Conservation (phyloP, 2,113 vertebrate genomes). For the Hippocampus zosterae region DNA sequence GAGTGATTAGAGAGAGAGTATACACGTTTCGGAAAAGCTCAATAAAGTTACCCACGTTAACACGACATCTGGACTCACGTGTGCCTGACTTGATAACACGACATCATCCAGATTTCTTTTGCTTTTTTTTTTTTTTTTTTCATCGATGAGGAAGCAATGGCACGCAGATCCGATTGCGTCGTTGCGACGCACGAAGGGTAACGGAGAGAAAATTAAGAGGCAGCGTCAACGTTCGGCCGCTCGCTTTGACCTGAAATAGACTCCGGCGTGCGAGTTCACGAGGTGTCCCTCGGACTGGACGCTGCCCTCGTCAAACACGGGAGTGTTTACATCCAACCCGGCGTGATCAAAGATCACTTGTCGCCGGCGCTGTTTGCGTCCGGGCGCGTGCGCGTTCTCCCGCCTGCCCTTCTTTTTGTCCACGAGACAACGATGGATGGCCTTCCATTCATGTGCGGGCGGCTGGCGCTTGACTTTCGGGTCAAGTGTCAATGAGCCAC, state of each 20-base stretch:
- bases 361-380: background rate
- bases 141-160: no score
- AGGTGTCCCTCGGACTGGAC: background rate
- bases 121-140: no score
- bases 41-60: no score
- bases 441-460: constrained; percentile 18
- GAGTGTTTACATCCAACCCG: background rate
- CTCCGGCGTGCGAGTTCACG: background rate
- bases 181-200: no score
- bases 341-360: background rate
- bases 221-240: no score
- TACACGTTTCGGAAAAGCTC: no score
- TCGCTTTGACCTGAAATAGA: background rate
- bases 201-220: no score
- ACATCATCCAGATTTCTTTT: no score
- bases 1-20: no score
- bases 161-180: no score
- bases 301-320: background rate
- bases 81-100: no score
- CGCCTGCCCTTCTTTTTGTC: constrained; percentile 5
- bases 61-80: no score
- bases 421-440: constrained; percentile 16
- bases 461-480: constrained; percentile 7
- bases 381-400: background rate
- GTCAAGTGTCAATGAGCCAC: constrained; percentile 23